Conservation (phyloP, 1,140 invertebrate species). For the Aphaenogaster floridana region DNA sequence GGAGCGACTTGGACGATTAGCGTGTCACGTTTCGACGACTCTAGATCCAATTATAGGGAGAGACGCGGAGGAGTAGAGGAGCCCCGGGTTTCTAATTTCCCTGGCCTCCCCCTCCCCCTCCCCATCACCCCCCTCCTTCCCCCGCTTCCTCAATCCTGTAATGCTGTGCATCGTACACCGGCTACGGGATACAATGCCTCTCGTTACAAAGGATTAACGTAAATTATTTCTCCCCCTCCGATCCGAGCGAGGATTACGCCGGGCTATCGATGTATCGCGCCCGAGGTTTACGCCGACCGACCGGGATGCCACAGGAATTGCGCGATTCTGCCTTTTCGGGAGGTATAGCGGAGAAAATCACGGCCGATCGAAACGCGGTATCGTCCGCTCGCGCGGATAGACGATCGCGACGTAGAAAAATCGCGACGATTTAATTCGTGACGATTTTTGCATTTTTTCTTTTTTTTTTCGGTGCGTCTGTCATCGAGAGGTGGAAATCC, state of each 20-base stretch:
- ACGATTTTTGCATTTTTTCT: background rate
- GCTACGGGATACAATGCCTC: conserved; percentile 26
- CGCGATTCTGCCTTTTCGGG: background rate
- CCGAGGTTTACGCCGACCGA: conserved; percentile 24
- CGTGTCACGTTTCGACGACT: conserved; percentile 64
- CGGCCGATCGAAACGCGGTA: conserved; percentile 28
- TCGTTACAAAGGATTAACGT: conserved; percentile 64
- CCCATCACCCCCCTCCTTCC: background rate
- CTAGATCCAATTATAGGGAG: conserved; percentile 74
- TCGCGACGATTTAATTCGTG: conserved; percentile 11
- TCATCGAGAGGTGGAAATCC: conserved; percentile 5
- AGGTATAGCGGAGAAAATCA: background rate
- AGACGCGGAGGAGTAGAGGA: conserved; percentile 45
- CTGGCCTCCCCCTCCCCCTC: background rate
- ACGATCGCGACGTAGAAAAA: conserved; percentile 45
- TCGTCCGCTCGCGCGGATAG: background rate
- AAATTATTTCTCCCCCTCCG: conserved; percentile 53
- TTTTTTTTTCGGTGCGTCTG: background rate
- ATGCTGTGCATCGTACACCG: conserved; percentile 19
- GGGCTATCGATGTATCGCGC: conserved; percentile 55
- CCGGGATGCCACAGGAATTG: conserved; percentile 59
- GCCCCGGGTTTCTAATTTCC: conserved; percentile 54
- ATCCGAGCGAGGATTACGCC: conserved; percentile 44
- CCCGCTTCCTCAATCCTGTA: background rate
- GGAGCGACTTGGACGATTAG: conserved; percentile 76